Base-by-base conservation (phyloP, 2,797 vertebrate species). In the Erethizon dorsatum region DNA sequence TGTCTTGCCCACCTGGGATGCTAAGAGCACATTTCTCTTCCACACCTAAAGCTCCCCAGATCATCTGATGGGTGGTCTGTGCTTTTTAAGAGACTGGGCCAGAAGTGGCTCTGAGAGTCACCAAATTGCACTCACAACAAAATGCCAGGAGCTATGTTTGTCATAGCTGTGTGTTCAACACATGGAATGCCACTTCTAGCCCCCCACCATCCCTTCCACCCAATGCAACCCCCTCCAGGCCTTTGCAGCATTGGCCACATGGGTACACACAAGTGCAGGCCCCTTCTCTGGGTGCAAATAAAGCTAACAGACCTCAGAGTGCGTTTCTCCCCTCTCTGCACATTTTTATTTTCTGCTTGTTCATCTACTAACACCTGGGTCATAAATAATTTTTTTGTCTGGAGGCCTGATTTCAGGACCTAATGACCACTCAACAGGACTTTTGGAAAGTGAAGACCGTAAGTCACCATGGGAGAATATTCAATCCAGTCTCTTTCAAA, bases 251-350 rank as follows among this genome's bases (percentile, higher is more conserved):
- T 1, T 1, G 11, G 50, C 14, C 13, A 0, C 37, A 37, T 50
- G 0, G 24, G 33, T 1, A 26, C 18, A n/a, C 0, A 22, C 2
- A 11, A 1, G 20, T 2, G 5, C 56, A 14, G 20, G 0, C 20
- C 22, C 14, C 1, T 45, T 77, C 82, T 41, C 41, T 24, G 37
- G 26, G 37, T 37, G 5, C 7, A 2, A 7, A 17, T 22, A 8
- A 26, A 52, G 33, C 47, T 2, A 1, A 75, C 4, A 24, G 18
- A 52, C 13, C 31, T 41, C 0, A 2, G 6, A 0, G 8, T 10
- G 8, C 52, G 0, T 73, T 54, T 85, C 50, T n/a, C 50, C 79
- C 83, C 6, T 63, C 20, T n/a, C 20, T 11, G 20, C 1, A 41
- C 13, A 50, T 0, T 56, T 63, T 71, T 71, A 54, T 31, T 37